A percentile compares a stretch with the other conserved stretches of the same genome.
Evolutionary conservation across 1,140 invertebrate species (phyloP).

Genomic region (Trichoplusia ni): DNA sequence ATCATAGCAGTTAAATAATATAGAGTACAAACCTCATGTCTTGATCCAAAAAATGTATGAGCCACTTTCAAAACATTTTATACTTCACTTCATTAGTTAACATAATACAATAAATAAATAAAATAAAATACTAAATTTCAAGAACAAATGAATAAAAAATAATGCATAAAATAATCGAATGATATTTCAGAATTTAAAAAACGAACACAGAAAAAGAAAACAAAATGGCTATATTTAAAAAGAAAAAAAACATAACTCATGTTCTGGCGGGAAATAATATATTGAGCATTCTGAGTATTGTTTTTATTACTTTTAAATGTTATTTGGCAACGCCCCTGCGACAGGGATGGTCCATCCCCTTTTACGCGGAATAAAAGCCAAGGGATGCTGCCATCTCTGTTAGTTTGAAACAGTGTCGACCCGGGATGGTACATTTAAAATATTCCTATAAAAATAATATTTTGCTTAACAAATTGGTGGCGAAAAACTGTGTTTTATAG

Average conservation of each 20-base stretch:
- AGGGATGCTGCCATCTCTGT: conserved; percentile 63
- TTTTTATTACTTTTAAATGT: conserved; percentile 5
- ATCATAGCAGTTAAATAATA: too few relatives aligned
- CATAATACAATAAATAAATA: too few relatives aligned
- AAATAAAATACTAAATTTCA: too few relatives aligned
- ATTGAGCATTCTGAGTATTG: conserved; percentile 13
- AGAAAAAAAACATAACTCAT: neutral
- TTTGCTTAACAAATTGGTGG: neutral
- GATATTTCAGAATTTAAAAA: too few relatives aligned
- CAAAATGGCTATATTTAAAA: neutral
- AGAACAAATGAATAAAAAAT: too few relatives aligned
- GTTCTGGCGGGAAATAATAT: neutral
- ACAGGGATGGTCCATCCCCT: conserved; percentile 57
- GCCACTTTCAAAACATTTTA: too few relatives aligned
- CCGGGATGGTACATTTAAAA: neutral
- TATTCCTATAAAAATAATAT: neutral
- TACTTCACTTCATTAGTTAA: too few relatives aligned
- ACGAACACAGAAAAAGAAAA: too few relatives aligned
- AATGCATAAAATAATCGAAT: too few relatives aligned
- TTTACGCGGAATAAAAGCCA: conserved; percentile 57
- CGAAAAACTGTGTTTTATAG: too few relatives aligned
- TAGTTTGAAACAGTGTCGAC: conserved; percentile 40
- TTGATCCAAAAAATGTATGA: too few relatives aligned
- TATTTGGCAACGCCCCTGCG: conserved; percentile 48
- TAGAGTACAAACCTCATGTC: too few relatives aligned